Percentiles rank a stretch among this genome's conserved stretches.
These are phyloP conservation scores for Clangula hyemalis DNA, from an alignment of 2,797 vertebrate species.

Conservation along the genomic window DNA sequence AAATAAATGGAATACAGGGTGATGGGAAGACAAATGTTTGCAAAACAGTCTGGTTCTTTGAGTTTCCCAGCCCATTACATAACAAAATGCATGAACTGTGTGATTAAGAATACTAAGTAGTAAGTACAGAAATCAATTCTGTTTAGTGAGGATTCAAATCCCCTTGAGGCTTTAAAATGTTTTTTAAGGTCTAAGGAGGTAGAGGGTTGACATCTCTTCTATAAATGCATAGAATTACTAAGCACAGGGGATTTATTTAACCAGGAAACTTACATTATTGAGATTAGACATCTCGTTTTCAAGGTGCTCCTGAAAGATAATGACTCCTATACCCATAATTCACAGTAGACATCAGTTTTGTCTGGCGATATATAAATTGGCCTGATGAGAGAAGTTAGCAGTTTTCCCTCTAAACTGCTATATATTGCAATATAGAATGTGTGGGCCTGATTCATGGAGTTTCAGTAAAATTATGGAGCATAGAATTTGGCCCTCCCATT, in stretches of 20 bases:
- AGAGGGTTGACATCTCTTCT: constrained; percentile 62
- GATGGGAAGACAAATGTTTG: constrained; percentile 32
- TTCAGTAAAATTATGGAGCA: background rate
- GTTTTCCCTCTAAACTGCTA: constrained; percentile 61
- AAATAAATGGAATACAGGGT: background rate
- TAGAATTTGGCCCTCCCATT: background rate
- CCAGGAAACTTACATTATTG: constrained; percentile 77
- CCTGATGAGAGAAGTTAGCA: constrained; percentile 59
- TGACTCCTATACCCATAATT: constrained; percentile 74
- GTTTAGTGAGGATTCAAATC: constrained; percentile 73
- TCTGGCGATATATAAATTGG: constrained; percentile 73
- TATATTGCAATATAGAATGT: constrained; percentile 18
- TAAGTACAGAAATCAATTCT: constrained; percentile 67
- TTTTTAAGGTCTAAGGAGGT: constrained; percentile 68
- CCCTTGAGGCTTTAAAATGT: constrained; percentile 65
- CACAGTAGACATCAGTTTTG: constrained; percentile 66
- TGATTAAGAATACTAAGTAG: constrained; percentile 61
- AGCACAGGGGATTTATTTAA: constrained; percentile 78
- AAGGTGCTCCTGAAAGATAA: constrained; percentile 80
- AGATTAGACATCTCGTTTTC: constrained; percentile 80
- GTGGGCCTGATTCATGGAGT: background rate
- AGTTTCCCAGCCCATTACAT: constrained; percentile 50
- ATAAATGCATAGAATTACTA: constrained; percentile 69
- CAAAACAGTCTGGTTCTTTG: constrained; percentile 14
- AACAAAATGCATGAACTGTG: constrained; percentile 36